A percentile compares a stretch with the other conserved stretches of the same genome.
Evolutionary conservation across 2,888 invertebrate genomes (phyloP).

Genomic region (Philereme transversata): DNA sequence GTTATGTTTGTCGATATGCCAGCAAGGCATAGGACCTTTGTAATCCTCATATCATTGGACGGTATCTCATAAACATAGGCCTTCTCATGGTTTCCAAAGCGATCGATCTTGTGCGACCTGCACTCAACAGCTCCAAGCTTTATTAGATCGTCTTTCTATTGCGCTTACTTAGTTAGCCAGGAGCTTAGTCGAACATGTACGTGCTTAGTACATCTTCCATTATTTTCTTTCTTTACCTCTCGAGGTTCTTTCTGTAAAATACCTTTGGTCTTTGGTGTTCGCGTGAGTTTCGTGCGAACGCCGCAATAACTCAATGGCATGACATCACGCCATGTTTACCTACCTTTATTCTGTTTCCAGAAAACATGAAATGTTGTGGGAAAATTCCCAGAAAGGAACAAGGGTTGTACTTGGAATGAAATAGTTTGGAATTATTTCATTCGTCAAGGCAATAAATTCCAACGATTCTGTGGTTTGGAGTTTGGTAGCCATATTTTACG

Average conservation of each 20-base stretch:
- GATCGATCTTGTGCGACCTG: no score
- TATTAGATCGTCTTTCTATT: no score
- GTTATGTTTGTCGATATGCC: no score
- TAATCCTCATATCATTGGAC: no score
- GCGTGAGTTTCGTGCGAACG: conserved; percentile 39
- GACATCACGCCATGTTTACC: conserved; percentile 40
- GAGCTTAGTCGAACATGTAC: no score
- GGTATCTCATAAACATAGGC: no score
- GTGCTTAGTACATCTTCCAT: no score
- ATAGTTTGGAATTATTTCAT: conserved; percentile 21
- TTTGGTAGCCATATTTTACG: background rate
- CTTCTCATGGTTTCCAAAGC: no score
- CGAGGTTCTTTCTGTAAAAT: background rate
- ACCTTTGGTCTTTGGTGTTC: conserved; percentile 9
- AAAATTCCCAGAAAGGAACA: conserved; percentile 20
- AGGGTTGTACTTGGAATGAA: conserved; percentile 11
- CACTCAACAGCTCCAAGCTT: no score
- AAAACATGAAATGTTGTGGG: conserved; percentile 29
- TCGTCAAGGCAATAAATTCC: conserved; percentile 23
- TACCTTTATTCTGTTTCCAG: conserved; percentile 35
- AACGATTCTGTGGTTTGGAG: conserved; percentile 1
- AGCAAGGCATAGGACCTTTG: no score
- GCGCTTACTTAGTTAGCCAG: no score
- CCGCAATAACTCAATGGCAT: conserved; percentile 46
- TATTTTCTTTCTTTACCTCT: no score